These are phyloP conservation scores for Drosophila tsacasi DNA, from an alignment of 1,140 invertebrate species.

Conservation along the genomic window DNA sequence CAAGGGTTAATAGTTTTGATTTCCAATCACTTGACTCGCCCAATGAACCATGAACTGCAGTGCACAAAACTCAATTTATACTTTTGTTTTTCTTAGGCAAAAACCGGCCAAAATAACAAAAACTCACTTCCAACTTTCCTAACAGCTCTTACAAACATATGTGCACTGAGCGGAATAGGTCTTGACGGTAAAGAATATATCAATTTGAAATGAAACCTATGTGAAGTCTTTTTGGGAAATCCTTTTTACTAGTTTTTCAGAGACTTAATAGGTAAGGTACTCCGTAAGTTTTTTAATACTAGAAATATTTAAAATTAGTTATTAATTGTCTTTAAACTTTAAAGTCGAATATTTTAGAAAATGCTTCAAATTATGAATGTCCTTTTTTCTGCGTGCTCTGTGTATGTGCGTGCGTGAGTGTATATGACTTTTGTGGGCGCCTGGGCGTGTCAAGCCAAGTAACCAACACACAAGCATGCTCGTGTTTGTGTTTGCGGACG, in stretches of 20 bases:
- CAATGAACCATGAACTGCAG: constrained; percentile 56
- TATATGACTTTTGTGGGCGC: constrained; percentile 39
- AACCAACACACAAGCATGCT: constrained; percentile 46
- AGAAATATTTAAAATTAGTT: background rate
- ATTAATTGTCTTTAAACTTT: too few relatives aligned
- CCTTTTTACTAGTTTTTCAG: background rate
- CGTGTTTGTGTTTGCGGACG: constrained; percentile 62
- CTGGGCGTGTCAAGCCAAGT: constrained; percentile 53
- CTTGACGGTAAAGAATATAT: background rate
- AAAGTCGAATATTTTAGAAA: background rate
- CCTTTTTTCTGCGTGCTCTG: constrained; percentile 2
- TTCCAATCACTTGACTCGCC: constrained; percentile 45
- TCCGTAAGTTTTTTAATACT: too few relatives aligned
- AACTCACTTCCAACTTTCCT: constrained; percentile 31
- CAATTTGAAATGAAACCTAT: background rate
- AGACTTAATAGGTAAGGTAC: too few relatives aligned
- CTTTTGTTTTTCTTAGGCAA: constrained; percentile 55
- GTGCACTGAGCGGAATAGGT: constrained; percentile 13
- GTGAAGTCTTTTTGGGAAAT: background rate
- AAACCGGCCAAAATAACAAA: constrained; percentile 46
- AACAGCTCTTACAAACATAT: constrained; percentile 13
- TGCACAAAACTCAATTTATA: constrained; percentile 59
- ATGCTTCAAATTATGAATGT: background rate
- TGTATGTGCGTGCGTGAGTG: background rate
- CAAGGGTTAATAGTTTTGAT: constrained; percentile 39